These are phyloP conservation scores for Chrysolina oricalcia DNA, from an alignment of 2,888 invertebrate genomes.

Conservation along the genomic window DNA sequence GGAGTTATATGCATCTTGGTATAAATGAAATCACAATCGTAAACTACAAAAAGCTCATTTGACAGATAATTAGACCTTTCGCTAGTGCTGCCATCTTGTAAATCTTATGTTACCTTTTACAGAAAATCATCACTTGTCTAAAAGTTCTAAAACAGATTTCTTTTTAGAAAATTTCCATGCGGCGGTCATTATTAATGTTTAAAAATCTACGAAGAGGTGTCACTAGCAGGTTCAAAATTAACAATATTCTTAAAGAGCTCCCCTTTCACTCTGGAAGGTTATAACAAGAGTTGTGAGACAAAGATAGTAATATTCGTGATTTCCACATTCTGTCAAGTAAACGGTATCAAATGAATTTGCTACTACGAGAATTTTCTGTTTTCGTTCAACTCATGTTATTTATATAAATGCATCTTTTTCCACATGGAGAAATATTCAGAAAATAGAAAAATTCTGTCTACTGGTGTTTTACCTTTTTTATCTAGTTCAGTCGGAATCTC, in stretches of 20 bases:
- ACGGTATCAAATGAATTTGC: constrained; percentile 41
- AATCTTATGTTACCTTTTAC: too few relatives aligned
- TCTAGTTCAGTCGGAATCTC: constrained; percentile 62
- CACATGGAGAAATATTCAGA: constrained; percentile 49
- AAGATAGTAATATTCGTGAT: constrained; percentile 56
- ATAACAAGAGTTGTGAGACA: constrained; percentile 50
- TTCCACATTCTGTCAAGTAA: constrained; percentile 54
- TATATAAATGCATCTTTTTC: constrained; percentile 47
- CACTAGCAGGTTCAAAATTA: constrained; percentile 13
- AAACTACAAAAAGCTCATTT: too few relatives aligned
- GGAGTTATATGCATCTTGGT: too few relatives aligned
- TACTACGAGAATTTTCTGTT: constrained; percentile 48
- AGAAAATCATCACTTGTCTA: too few relatives aligned
- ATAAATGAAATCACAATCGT: too few relatives aligned
- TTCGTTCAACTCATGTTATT: constrained; percentile 40
- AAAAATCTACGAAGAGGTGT: background rate
- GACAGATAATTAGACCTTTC: too few relatives aligned
- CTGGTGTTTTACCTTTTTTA: constrained; percentile 60
- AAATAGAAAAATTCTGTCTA: constrained; percentile 48
- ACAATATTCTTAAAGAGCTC: background rate
- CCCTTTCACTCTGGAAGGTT: constrained; percentile 41
- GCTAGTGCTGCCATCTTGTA: too few relatives aligned
- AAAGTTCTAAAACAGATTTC: background rate
- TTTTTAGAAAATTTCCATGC: background rate
- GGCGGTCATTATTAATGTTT: background rate